Conservation (phyloP, 92 coral and sea anemone genomes). For the Heliopora coerulea region DNA sequence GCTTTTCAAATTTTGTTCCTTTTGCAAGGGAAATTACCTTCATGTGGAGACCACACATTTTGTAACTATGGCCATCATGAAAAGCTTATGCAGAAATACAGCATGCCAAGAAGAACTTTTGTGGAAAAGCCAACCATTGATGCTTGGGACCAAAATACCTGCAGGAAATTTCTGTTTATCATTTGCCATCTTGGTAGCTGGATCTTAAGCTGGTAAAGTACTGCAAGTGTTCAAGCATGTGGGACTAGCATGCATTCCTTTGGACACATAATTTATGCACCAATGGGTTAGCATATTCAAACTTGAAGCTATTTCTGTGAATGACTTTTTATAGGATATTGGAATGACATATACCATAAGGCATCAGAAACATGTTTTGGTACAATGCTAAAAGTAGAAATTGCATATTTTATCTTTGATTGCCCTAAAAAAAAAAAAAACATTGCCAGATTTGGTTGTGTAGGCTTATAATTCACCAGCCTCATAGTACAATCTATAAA, state of each 20-base stretch:
- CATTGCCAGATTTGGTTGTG: too few relatives aligned
- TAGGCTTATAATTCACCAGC: too few relatives aligned
- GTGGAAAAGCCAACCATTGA: slow-evolving; percentile 15
- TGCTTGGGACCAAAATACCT: slow-evolving; percentile 6
- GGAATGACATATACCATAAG: too few relatives aligned
- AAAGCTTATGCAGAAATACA: slow-evolving; percentile 8
- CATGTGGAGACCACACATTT: neutral
- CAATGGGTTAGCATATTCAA: too few relatives aligned
- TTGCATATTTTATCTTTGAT: too few relatives aligned
- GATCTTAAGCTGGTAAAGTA: neutral
- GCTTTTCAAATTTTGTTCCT: slow-evolving; percentile 46
- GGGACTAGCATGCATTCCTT: neutral
- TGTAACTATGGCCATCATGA: neutral
- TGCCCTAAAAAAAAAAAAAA: too few relatives aligned
- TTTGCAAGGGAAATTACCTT: slow-evolving; percentile 40
- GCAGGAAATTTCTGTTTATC: slow-evolving; percentile 28
- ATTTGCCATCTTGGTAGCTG: slow-evolving; percentile 27
- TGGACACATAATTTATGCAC: too few relatives aligned
- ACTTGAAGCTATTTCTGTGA: too few relatives aligned
- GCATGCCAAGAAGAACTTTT: neutral
- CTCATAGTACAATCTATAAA: too few relatives aligned
- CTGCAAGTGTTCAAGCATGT: neutral
- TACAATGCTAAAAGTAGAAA: too few relatives aligned
- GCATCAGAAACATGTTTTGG: too few relatives aligned
- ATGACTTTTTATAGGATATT: too few relatives aligned